phyloP scores from a whole-genome alignment of 2,113 vertebrate species.

The Protomyctophum bolini region DNA sequence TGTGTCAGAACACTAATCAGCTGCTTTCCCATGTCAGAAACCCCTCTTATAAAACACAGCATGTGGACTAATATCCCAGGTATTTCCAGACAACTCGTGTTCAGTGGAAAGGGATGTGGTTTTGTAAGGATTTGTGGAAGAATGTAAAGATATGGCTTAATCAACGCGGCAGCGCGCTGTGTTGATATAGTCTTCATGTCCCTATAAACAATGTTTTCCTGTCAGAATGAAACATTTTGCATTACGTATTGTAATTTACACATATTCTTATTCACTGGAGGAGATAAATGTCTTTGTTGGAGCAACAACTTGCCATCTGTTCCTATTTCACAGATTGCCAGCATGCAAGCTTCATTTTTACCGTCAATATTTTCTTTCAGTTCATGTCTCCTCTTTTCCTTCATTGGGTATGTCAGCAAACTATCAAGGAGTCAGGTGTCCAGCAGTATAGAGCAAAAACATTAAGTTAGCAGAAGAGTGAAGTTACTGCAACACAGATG shows the following conservation, averaged over 20 bases:
- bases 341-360: slow-evolving; percentile 43
- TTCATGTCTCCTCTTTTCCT: slow-evolving; percentile 47
- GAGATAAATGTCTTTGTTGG: slow-evolving; percentile 3
- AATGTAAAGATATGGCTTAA: slow-evolving; percentile 51
- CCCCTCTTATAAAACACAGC: slow-evolving; percentile 57
- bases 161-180: slow-evolving; percentile 31
- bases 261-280: slow-evolving; percentile 33
- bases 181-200: slow-evolving; percentile 57
- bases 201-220: slow-evolving; percentile 59
- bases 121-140: slow-evolving; percentile 38
- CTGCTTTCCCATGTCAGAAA: slow-evolving; percentile 25
- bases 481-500: slow-evolving; percentile 63
- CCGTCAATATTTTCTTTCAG: slow-evolving; percentile 54
- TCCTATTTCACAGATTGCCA: slow-evolving; percentile 45
- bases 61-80: slow-evolving; percentile 46
- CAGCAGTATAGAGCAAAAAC: slow-evolving; percentile 31
- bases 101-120: slow-evolving; percentile 61
- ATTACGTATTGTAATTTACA: slow-evolving; percentile 29
- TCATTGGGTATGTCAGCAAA: slow-evolving; percentile 47
- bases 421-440: slow-evolving; percentile 37
- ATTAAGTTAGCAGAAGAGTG: slow-evolving; percentile 42
- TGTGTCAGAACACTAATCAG: slow-evolving; percentile 62
- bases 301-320: slow-evolving; percentile 40
- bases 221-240: slow-evolving; percentile 33
- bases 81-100: slow-evolving; percentile 49